Evolutionary conservation across 2,797 vertebrate genomes (phyloP).

Genomic region (Rhadinocentrus ornatus): DNA sequence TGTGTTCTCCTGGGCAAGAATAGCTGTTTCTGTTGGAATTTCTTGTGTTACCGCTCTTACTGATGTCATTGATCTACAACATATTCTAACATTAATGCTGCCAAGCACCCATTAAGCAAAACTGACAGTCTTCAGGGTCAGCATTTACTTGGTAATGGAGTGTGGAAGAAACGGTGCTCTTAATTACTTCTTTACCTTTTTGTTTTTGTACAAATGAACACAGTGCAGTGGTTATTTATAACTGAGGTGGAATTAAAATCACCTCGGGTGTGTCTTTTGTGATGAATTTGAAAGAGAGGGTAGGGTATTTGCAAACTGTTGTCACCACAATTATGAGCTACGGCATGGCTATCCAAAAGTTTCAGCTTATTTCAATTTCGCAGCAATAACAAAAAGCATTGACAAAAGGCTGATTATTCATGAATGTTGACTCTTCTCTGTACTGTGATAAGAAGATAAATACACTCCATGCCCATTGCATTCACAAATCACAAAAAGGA

Average conservation of each 20-base stretch:
- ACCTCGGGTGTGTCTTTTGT: constrained; percentile 3
- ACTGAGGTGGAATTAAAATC: constrained; percentile 18
- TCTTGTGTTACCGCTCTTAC: not conserved
- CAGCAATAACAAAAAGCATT: not conserved
- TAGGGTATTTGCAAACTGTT: constrained; percentile 17
- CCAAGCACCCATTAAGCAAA: constrained; percentile 4
- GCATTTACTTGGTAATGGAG: constrained; percentile 21
- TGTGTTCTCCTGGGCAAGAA: not conserved
- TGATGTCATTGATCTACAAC: not conserved
- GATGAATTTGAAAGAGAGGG: constrained; percentile 10
- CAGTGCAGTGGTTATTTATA: constrained; percentile 15
- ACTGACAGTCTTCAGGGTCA: constrained; percentile 1
- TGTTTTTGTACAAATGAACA: constrained; percentile 31
- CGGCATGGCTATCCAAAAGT: not conserved
- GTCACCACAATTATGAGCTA: constrained; percentile 5
- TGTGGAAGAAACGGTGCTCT: constrained; percentile 14
- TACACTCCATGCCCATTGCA: constrained; percentile 20
- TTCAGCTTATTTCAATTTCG: not conserved
- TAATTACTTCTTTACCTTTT: constrained; percentile 18
- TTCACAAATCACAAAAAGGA: constrained; percentile 25
- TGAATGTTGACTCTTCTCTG: not conserved
- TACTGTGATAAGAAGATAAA: constrained; percentile 27
- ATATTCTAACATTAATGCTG: constrained; percentile 23
- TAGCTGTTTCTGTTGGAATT: not conserved
- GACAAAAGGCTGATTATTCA: not conserved